Evolutionary conservation across 1,140 invertebrate genomes (phyloP), one percentile per base, ranked within the genome.

Genomic region (Drosophila setifemur): DNA sequence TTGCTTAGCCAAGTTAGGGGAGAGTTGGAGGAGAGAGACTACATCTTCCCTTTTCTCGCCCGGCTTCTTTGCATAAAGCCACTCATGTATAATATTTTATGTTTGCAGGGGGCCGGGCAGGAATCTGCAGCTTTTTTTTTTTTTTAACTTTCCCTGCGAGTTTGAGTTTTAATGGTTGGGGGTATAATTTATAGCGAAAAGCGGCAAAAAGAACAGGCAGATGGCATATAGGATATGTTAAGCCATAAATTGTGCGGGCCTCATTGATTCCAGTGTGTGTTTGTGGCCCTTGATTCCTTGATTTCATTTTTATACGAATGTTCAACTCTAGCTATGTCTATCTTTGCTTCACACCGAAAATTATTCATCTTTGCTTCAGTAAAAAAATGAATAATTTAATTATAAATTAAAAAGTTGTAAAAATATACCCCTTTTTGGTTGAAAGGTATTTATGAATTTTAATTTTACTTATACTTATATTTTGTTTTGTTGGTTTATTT

Each of bases 71-170:
- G 52, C 52, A 43, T 58, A 58, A 76, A 82, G 55, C 60, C 55
- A 73, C 54, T 73, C 77, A 76, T 73, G 67, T 76, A 69, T 45
- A 63, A 77, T 82, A 77, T 82, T 82, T 82, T 73, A 82, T 81
- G 72, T 63, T 57, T 49, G 72, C 54, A 42, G 18, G 33, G 9
- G 9, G 14, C 12, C 1, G 44, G 11, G 8, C 6, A 19, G 4
- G 9, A 40, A 49, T 49, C 37, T 54, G 48, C 48, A 19, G 12
- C 8, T 16, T 23, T 11, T 3, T 11, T 31, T n/a, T n/a, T n/a
- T n/a, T n/a, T n/a, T n/a, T n/a, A n/a, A n/a, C n/a, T n/a, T n/a
- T 9, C 19, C 31, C 16, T 40, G 35, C 9, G 7, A 21, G 37
- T 49, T 8, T 49, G 25, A n/a, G n/a, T n/a, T n/a, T n/a, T n/a